Evolutionary conservation across 2,113 vertebrate species (phyloP).

Genomic region (Cyphomyrus discorhynchus): DNA sequence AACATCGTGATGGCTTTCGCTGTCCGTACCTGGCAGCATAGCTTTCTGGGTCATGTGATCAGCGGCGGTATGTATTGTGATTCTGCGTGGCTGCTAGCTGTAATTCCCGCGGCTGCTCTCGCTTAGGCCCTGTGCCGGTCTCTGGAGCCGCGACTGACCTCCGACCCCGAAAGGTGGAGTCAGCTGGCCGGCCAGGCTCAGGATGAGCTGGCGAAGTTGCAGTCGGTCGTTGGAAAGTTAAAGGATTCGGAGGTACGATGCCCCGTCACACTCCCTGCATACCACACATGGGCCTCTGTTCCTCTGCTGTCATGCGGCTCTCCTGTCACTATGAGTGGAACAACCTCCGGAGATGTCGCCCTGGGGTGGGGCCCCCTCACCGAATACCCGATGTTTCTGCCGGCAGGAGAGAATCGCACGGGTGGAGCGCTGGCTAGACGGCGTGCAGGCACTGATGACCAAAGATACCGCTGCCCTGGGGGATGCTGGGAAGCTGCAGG

Average conservation of each 20-base stretch:
- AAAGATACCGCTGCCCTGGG: conserved; percentile 60
- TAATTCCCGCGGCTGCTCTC: neutral
- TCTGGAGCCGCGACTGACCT: conserved; percentile 71
- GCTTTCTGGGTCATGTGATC: neutral
- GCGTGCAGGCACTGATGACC: conserved; percentile 71
- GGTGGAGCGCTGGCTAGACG: conserved; percentile 74
- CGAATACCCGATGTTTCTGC: neutral
- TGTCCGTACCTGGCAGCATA: neutral
- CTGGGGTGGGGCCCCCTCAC: neutral
- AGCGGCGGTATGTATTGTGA: neutral
- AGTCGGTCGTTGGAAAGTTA: conserved; percentile 75
- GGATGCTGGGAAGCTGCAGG: conserved; percentile 62
- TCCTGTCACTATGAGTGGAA: no score
- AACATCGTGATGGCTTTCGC: neutral
- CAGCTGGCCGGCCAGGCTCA: conserved; percentile 63
- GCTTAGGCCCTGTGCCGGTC: conserved; percentile 63
- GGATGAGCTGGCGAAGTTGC: conserved; percentile 69
- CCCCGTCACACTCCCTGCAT: neutral
- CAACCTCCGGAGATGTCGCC: neutral
- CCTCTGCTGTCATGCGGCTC: neutral
- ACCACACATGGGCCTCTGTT: neutral
- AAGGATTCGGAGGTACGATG: conserved; percentile 74
- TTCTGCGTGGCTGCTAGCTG: neutral
- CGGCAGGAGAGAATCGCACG: conserved; percentile 67
- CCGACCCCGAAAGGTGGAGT: conserved; percentile 72